Evolutionary conservation across 2,113 vertebrate genomes (phyloP).

Genomic region (Mandrillus leucophaeus): DNA sequence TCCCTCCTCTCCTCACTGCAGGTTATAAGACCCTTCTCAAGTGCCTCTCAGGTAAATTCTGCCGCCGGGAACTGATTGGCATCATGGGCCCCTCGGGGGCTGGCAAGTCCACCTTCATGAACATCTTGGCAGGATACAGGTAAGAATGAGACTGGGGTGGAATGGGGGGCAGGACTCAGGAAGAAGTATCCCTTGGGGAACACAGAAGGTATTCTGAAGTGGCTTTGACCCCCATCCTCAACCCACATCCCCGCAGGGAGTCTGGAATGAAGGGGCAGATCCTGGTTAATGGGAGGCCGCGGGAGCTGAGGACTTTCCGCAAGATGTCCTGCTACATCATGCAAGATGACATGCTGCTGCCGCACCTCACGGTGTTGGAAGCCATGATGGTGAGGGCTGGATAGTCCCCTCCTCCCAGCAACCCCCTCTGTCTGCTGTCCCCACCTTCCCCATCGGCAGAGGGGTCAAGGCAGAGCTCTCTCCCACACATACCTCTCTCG

Average conservation of each 20-base stretch:
- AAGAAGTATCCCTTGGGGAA: neutral
- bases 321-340: slow-evolving; percentile 99
- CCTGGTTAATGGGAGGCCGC: slow-evolving; percentile 91
- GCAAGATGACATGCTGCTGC: slow-evolving; percentile 99
- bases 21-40: slow-evolving; percentile 99
- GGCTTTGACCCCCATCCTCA: neutral
- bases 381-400: slow-evolving; percentile 95
- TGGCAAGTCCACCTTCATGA: slow-evolving; percentile 98
- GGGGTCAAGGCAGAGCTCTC: neutral
- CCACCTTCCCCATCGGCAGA: neutral
- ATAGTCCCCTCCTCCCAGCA: neutral
- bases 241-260: slow-evolving; percentile 85
- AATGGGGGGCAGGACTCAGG: neutral
- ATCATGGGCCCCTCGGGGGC: slow-evolving; percentile 99
- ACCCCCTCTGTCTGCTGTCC: neutral
- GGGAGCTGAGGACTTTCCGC: slow-evolving; percentile 96
- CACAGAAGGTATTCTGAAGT: neutral
- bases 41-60: slow-evolving; percentile 97
- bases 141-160: slow-evolving; percentile 73
- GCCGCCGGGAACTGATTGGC: slow-evolving; percentile 95
- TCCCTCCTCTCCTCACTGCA: slow-evolving; percentile 65
- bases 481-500: fast-evolving
- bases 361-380: slow-evolving; percentile 93
- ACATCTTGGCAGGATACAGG: slow-evolving; percentile 99
- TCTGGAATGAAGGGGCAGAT: slow-evolving; percentile 98